Base-by-base conservation (phyloP, 2,888 invertebrate genomes). In the Polia nebulosa region DNA sequence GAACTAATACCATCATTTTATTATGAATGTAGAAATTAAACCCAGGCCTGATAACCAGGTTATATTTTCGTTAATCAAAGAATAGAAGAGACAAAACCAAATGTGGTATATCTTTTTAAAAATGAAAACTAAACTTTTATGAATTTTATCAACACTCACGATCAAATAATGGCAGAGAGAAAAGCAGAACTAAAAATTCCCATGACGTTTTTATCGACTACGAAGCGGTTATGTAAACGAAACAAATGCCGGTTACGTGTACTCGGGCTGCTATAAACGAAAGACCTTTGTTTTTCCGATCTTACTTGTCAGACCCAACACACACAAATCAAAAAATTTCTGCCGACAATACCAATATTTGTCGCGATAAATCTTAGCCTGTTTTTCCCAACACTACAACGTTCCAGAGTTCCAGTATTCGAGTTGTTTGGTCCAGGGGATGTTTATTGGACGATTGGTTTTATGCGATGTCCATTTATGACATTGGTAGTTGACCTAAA, bases 291-390 rank as follows among this genome's bases (percentile, higher is more conserved):
- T 72, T 80, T 74, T 29, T 55, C 51, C 76, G 58, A 60, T 70
- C 63, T 67, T 72, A 61, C 72, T 72, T 71, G 69, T 80, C 82
- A 70, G 72, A 57, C 66, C 70, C 72, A 72, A 81, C 74, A 51
- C 41, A 64, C 80, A 82, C 83, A 84, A 84, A 84, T 84, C 83
- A 85, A 83, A 84, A 77, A 76, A 71, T 78, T 78, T 70, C 61
- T 73, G 65, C 63, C 77, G 71, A 73, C 82, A 78, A 73, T 68
- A 73, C 85, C 78, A 85, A 84, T 84, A 85, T 85, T 85, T 85
- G 85, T 84, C 84, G 79, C 76, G 56, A 82, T 85, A 85, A 85
- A 84, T 85, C 79, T 70, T 68, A 49, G 72, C 55, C 64, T 76
- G 80, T 80, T 82, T 83, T 83, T 60, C 63, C 55, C 60, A 53